Percentiles rank a stretch among this genome's conserved stretches.
phyloP scores from a whole-genome alignment of 2,113 vertebrate genomes.

The Crocuta crocuta region DNA sequence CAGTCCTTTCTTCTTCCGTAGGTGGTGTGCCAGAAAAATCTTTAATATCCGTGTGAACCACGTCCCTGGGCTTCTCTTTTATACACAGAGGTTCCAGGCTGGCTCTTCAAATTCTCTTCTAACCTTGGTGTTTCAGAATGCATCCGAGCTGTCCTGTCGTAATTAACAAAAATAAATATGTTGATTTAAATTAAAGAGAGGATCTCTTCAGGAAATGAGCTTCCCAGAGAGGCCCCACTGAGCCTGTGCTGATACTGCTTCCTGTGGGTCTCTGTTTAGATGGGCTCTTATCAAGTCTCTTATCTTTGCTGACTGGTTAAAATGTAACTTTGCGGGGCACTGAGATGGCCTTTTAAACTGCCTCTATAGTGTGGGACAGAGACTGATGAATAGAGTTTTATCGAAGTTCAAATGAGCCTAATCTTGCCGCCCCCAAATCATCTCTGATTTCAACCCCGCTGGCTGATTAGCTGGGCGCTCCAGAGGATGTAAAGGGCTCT shows the following conservation, averaged over 20 bases:
- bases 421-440: background rate
- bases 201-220: conserved; percentile 67
- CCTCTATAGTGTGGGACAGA: background rate
- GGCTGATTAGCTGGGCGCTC: background rate
- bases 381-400: background rate
- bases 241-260: conserved; percentile 60
- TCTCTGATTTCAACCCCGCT: background rate
- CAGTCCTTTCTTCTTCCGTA: background rate
- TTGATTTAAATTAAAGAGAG: background rate
- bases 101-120: background rate
- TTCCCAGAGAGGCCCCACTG: background rate
- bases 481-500: background rate
- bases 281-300: conserved; percentile 25
- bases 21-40: background rate
- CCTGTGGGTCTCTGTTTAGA: conserved; percentile 46
- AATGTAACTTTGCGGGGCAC: background rate
- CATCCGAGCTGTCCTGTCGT: background rate
- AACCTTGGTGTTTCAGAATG: background rate
- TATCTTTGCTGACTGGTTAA: conserved; percentile 69
- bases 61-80: background rate
- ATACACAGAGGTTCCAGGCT: background rate
- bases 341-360: background rate
- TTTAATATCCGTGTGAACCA: accelerated
- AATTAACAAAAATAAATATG: background rate
- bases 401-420: background rate